Evolutionary conservation across 2,888 invertebrate genomes (phyloP), one percentile per base, ranked within the genome.

Genomic region (Epinotia brunnichana): DNA sequence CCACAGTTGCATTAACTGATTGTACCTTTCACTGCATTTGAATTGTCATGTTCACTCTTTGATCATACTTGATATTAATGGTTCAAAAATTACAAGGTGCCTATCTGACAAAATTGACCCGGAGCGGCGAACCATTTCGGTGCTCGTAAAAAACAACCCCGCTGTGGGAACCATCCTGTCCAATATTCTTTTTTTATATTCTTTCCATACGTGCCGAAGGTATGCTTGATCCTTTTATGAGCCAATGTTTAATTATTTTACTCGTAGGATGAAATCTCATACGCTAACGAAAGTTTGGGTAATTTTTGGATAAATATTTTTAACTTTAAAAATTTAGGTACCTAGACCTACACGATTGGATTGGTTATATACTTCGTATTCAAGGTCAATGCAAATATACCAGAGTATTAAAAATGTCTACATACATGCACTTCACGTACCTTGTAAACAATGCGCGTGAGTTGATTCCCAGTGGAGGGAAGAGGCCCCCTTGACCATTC

Each of bases 81-180:
- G 80, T 77, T 70, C 78, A 81, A 80, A 91, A 91, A 91, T 92
- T 91, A 91, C 86, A 90, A 85, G 87, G 89, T 90, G 85, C 84
- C 81, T 79, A 83, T 80, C 76, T 81, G 82, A 84, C 84, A 79
- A 89, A 90, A 91, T 90, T 90, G 88, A 84, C 85, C 80, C 80
- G 76, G 76, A 81, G 79, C 79, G 82, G 80, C 77, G 78, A 83
- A 81, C 82, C 84, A 80, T 82, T 84, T 82, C 81, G 79, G 79
- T 71, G 73, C 77, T 77, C 80, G 84, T 85, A 89, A 88, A 88
- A 83, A 80, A 76, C 74, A 74, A 77, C 80, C 79, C 80, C 77
- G 10, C 82, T 90, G 89, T 91, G 91, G 90, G 91, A 92, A 90
- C 89, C 80, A 80, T 85, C 83, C 85, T 84, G 84, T 85, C 82